A percentile compares a stretch with the other conserved stretches of the same genome.
These are phyloP conservation scores for Acanthacorydalis orientalis DNA, from an alignment of 2,888 invertebrate species.

Conservation along the genomic window DNA sequence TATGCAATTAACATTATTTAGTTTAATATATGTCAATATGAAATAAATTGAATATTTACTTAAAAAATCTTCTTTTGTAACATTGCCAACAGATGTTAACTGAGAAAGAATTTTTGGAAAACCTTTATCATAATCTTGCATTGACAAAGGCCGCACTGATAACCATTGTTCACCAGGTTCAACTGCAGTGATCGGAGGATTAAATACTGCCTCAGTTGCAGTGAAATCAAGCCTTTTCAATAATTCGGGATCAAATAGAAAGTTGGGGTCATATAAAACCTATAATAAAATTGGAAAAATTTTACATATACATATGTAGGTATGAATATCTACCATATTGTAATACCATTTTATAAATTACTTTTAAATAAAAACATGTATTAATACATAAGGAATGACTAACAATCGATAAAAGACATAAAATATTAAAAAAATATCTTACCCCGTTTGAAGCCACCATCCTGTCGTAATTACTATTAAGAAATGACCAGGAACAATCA, in stretches of 20 bases:
- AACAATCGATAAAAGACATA: too few relatives aligned
- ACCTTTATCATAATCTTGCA: conserved; percentile 70
- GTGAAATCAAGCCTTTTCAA: conserved; percentile 47
- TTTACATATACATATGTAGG: background rate
- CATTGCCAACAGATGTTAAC: conserved; percentile 70
- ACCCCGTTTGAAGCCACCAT: too few relatives aligned
- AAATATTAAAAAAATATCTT: too few relatives aligned
- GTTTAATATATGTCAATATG: background rate
- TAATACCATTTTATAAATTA: too few relatives aligned
- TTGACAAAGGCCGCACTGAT: conserved; percentile 59
- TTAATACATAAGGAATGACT: too few relatives aligned
- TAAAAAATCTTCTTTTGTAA: conserved; percentile 60
- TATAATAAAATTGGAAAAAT: background rate
- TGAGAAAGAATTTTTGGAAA: conserved; percentile 66
- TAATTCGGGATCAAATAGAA: conserved; percentile 47
- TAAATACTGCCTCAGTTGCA: conserved; percentile 43
- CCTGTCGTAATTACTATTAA: too few relatives aligned
- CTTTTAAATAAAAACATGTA: too few relatives aligned
- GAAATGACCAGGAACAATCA: too few relatives aligned
- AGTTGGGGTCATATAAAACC: conserved; percentile 8
- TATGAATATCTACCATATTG: too few relatives aligned
- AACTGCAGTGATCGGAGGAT: conserved; percentile 49
- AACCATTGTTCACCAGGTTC: conserved; percentile 61
- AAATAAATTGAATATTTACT: conserved; percentile 32
- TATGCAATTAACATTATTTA: background rate